These are phyloP conservation scores for Prolemur simus DNA, from an alignment of 2,113 vertebrate genomes.

Conservation along the genomic window DNA sequence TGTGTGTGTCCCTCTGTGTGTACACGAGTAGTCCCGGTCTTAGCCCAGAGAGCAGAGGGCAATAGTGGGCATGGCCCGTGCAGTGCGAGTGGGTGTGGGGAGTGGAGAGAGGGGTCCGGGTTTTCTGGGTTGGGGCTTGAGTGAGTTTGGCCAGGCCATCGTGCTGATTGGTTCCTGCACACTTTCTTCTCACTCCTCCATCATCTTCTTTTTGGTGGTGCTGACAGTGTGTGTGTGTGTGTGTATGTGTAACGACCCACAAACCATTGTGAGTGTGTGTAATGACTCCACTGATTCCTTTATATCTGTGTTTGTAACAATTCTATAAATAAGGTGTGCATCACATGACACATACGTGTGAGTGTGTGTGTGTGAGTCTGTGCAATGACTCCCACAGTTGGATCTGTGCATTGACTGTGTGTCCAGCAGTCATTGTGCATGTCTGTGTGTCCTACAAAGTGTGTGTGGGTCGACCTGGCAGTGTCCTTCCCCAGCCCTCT, in stretches of 20 bases:
- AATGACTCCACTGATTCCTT: neutral
- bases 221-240: neutral
- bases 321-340: neutral
- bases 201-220: neutral
- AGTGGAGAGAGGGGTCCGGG: neutral
- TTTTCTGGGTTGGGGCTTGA: neutral
- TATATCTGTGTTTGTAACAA: neutral
- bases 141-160: neutral
- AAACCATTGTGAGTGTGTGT: neutral
- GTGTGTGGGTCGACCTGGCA: neutral
- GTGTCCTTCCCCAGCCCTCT: neutral
- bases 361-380: neutral
- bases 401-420: neutral
- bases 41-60: neutral
- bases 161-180: neutral
- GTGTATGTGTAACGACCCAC: neutral
- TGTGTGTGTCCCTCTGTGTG: neutral
- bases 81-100: neutral
- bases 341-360: neutral
- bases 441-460: neutral
- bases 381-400: neutral
- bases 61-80: neutral
- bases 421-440: rapidly evolving
- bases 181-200: neutral
- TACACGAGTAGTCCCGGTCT: neutral